These are phyloP conservation scores for Toxotes lorentzi DNA, from an alignment of 2,797 vertebrate species.

Conservation along the genomic window DNA sequence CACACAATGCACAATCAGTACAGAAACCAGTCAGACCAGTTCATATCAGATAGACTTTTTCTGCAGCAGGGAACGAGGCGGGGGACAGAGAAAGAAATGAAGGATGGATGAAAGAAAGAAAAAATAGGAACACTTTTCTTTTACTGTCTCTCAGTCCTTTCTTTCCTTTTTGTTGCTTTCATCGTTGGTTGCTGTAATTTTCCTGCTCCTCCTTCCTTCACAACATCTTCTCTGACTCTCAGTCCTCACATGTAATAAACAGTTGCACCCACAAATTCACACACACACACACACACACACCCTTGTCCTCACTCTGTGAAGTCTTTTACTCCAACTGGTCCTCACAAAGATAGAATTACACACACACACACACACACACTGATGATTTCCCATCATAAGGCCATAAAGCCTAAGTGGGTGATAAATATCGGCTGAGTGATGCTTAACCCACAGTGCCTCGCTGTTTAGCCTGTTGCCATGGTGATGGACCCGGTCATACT, in stretches of 20 bases:
- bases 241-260: neutral
- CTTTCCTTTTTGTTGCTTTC: neutral
- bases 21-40: slow-evolving; percentile 1
- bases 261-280: slow-evolving; percentile 8
- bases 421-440: slow-evolving; percentile 69
- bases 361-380: slow-evolving; percentile 2
- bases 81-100: neutral
- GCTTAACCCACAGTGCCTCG: slow-evolving; percentile 62
- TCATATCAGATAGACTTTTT: neutral
- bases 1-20: neutral
- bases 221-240: neutral
- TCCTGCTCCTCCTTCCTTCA: neutral
- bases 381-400: slow-evolving; percentile 64
- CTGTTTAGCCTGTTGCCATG: slow-evolving; percentile 71
- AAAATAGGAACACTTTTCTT: neutral
- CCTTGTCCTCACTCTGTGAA: neutral
- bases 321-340: too few species aligned
- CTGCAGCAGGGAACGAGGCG: neutral
- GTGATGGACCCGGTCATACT: slow-evolving; percentile 12
- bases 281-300: slow-evolving; percentile 5
- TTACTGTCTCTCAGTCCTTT: too few species aligned
- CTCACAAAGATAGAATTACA: neutral
- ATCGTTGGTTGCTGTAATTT: neutral
- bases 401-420: slow-evolving; percentile 74
- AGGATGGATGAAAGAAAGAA: rapidly evolving